Evolutionary conservation across 2,113 vertebrate species (phyloP), one percentile per base, ranked within the genome.

Genomic region (Caretta caretta): DNA sequence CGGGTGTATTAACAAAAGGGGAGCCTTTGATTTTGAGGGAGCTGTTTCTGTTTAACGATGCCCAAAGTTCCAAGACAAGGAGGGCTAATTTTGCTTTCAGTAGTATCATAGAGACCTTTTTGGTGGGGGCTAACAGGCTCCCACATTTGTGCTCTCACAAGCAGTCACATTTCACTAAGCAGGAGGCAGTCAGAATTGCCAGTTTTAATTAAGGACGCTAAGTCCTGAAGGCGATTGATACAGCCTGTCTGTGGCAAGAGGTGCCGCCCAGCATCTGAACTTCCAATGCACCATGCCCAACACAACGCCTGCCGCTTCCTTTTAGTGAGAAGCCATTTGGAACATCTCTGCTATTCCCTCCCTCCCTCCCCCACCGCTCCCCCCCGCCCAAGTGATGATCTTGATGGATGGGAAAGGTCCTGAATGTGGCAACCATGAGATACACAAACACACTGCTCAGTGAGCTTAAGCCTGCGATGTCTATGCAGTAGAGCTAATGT

Each of bases 381-480:
- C 48, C 48, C 10, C 48, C 48, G 3, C 48, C 10, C 49, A 65
- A 93, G 93, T 65, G 85, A 93, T 86, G 93, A 84, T 89, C 80
- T 57, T 96, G 96, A 97, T 95, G 95, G 90, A 95, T 94, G 94
- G 76, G 54, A 72, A 87, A 93, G 88, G 92, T 94, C 96, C 88
- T 86, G 50, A 46, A 65, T 2, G 80, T 80, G 91, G 88, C 95
- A 96, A 80, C 53, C 90, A 75, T 0, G 6, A 95, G 93, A 93
- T 86, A 93, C 57, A 91, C 91, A 96, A 90, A 86, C 83, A 85
- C 4, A 19, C 46, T 22, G 88, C 94, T 93, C 85, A 69, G 88
- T 5, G 51, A 94, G 88, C 75, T 91, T 69, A 35, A 81, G 65
- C 75, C 88, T 93, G 90, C 53, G 78, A 95, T 82, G 56, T 94